Evolutionary conservation across 2,113 vertebrate genomes (phyloP), one percentile per base, ranked within the genome.

Genomic region (Dicentrarchus labrax): DNA sequence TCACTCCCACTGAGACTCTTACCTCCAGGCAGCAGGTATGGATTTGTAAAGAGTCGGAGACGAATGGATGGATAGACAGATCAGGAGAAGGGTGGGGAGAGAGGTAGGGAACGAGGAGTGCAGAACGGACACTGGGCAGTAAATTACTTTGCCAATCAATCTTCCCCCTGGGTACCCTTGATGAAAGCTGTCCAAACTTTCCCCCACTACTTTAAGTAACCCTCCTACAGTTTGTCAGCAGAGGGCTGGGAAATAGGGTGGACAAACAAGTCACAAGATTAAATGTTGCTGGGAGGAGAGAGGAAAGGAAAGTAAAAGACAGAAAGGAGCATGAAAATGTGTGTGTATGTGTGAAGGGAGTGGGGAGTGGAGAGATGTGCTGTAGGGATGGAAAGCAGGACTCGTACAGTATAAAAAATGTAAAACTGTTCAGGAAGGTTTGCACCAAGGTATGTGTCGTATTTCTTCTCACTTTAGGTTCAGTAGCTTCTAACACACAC

Each of bases 131-230:
- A 92, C 84, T 92, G 91, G 83, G 90, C 89, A 93, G 91, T 93
- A 95, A 95, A 95, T 96, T 94, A 94, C 92, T 90, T 93, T 95
- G 94, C 94, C 95, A 95, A 95, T 96, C 95, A 95, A 95, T 95
- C 94, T 92, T 91, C 81, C 91, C 89, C 82, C 88, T 76, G 84
- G 85, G 86, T 88, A 79, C 68, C 45, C 90, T 73, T 91, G 91
- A 94, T 94, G 93, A 94, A 94, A 93, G 84, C 92, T 93, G 90
- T 94, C 92, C 89, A 95, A 95, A 95, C 90, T 94, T 94, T 88
- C 83, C 86, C 86, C 74, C 50, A 48, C 84, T 81, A 79, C 91
- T 93, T 92, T 94, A 89, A 94, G 93, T 93, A 94, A 93, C 92
- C 92, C 89, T 94, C 92, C 86, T 80, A 92, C 89, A 88, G 91